Evolutionary conservation across 92 coral and sea anemone species (phyloP).

Genomic region (Epizoanthus ramosus): DNA sequence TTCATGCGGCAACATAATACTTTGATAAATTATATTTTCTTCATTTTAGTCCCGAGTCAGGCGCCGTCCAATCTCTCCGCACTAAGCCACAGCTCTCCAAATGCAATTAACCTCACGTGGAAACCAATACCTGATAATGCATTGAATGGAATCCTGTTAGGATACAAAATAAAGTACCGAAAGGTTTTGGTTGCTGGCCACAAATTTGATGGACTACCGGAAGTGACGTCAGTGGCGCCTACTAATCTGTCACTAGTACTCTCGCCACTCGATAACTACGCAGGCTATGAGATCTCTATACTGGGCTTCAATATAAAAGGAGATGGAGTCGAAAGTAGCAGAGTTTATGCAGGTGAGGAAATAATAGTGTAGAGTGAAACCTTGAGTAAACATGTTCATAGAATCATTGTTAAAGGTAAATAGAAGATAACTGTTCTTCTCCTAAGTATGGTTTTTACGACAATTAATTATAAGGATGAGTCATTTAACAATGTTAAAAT

Average conservation of each 20-base stretch:
- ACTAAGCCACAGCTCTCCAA: constrained; percentile 13
- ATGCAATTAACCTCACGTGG: constrained; percentile 26
- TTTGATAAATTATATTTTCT: neutral
- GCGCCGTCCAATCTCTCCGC: constrained; percentile 28
- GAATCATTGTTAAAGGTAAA: neutral
- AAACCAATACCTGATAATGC: neutral
- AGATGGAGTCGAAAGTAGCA: constrained; percentile 10
- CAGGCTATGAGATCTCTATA: constrained; percentile 13
- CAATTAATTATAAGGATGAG: too few species aligned
- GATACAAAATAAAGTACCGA: constrained; percentile 24
- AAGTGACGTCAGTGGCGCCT: constrained; percentile 25
- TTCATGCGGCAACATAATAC: too few species aligned
- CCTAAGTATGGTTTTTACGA: too few species aligned
- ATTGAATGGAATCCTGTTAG: constrained; percentile 23
- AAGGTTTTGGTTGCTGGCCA: neutral
- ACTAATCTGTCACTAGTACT: constrained; percentile 7
- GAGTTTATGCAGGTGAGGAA: constrained; percentile 22
- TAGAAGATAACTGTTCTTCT: too few species aligned
- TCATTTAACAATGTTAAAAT: too few species aligned
- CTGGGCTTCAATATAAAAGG: constrained; percentile 30
- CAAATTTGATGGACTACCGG: constrained; percentile 17
- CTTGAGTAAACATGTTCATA: neutral
- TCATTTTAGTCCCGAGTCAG: constrained; percentile 12
- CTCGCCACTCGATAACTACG: constrained; percentile 24
- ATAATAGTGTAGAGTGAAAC: too few species aligned